These are phyloP conservation scores for Bicyclus anynana DNA, from an alignment of 1,140 invertebrate genomes.

Conservation along the genomic window DNA sequence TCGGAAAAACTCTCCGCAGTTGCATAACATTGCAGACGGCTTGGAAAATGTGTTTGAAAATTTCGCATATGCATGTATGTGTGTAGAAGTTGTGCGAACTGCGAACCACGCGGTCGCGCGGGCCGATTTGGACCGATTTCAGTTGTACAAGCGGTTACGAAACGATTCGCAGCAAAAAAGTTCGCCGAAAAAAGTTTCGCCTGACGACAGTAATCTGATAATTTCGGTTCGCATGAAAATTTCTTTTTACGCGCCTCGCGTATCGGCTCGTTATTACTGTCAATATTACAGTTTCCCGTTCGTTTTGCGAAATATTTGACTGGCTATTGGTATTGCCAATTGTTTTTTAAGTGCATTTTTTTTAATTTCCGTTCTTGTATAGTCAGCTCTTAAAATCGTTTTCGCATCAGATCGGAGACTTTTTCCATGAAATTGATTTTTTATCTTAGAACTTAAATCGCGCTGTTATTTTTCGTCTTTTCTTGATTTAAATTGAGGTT, in stretches of 20 bases:
- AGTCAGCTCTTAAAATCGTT: no score
- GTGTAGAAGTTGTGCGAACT: constrained; percentile 1
- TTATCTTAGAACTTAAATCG: background rate
- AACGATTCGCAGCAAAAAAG: constrained; percentile 9
- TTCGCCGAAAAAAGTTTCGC: constrained; percentile 17
- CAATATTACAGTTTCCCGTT: background rate
- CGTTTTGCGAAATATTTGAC: background rate
- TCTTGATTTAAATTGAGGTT: background rate
- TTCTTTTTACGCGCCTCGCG: constrained; percentile 1
- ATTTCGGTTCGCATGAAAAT: background rate
- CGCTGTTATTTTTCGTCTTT: background rate
- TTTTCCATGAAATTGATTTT: background rate
- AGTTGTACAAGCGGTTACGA: constrained; percentile 6
- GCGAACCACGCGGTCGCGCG: constrained; percentile 6
- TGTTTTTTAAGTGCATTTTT: background rate
- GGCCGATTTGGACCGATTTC: constrained; percentile 10
- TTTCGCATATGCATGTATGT: constrained; percentile 5
- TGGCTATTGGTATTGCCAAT: background rate
- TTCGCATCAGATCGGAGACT: no score
- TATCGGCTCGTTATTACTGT: background rate
- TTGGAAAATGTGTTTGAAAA: constrained; percentile 17
- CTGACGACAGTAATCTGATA: constrained; percentile 14
- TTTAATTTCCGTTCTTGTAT: no score
- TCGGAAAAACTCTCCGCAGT: background rate
- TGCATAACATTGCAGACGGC: constrained; percentile 12